Conservation (phyloP, 2,113 vertebrate species). For the Ramphastos sulfuratus region DNA sequence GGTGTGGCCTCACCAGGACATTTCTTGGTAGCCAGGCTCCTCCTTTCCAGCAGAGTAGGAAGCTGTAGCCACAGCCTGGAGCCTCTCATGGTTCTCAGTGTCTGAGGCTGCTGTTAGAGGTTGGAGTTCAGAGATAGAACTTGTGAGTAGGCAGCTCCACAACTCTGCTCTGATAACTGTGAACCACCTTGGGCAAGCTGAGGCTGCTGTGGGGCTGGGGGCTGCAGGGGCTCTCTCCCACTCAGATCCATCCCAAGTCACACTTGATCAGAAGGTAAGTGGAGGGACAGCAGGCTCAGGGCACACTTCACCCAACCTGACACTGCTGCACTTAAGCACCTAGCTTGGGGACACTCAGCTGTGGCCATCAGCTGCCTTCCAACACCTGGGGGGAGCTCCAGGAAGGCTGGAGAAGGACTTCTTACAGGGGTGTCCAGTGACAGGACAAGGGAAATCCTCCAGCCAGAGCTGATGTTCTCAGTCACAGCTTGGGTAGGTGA, state of each 20-base stretch:
- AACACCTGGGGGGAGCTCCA: too few relatives aligned
- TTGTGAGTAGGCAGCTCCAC: background rate
- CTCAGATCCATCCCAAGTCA: background rate
- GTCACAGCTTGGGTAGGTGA: too few relatives aligned
- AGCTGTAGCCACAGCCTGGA: background rate
- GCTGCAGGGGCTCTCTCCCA: background rate
- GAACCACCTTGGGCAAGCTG: constrained; percentile 6
- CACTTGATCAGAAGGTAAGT: background rate
- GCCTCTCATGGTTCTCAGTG: background rate
- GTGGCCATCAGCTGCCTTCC: too few relatives aligned
- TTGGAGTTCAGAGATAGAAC: background rate
- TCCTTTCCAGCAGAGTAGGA: background rate
- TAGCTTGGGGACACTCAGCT: background rate
- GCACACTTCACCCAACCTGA: background rate
- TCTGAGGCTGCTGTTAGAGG: background rate
- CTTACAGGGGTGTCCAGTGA: too few relatives aligned
- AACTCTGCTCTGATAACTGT: background rate
- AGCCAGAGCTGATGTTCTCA: too few relatives aligned
- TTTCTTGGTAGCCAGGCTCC: background rate
- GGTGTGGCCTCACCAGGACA: background rate
- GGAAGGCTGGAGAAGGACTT: too few relatives aligned
- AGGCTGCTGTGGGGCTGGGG: background rate
- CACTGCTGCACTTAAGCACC: background rate
- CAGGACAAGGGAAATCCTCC: too few relatives aligned
- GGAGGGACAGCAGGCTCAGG: background rate